These are phyloP conservation scores for Urophycis tenuis DNA, from an alignment of 2,797 vertebrate genomes.

Conservation along the genomic window DNA sequence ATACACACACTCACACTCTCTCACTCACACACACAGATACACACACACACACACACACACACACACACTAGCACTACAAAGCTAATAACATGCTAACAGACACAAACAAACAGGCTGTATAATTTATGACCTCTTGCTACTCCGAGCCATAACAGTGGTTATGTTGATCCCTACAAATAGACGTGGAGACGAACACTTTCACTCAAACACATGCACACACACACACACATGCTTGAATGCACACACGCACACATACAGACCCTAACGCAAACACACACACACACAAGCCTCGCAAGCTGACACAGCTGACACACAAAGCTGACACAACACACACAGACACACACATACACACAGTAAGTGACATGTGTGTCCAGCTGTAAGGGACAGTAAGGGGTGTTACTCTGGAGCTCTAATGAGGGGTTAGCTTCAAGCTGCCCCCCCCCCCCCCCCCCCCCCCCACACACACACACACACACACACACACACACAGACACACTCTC, in stretches of 20 bases:
- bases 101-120: neutral
- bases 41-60: constrained; percentile 5
- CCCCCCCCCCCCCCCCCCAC: neutral
- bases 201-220: neutral
- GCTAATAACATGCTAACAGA: neutral
- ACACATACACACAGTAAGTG: neutral
- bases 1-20: too few relatives aligned
- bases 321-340: neutral
- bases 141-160: neutral
- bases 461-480: neutral
- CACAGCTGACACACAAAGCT: too few relatives aligned
- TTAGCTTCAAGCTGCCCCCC: neutral
- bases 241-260: too few relatives aligned
- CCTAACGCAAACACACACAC: neutral
- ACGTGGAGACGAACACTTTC: neutral
- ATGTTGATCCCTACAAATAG: neutral
- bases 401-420: neutral
- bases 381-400: neutral
- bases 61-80: neutral
- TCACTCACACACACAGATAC: neutral
- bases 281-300: neutral
- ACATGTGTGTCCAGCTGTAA: neutral
- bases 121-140: neutral
- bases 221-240: neutral
- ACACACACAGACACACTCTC: constrained; percentile 6